These are phyloP conservation scores for Enchytraeus crypticus DNA, from an alignment of 2,888 invertebrate species.

Conservation along the genomic window DNA sequence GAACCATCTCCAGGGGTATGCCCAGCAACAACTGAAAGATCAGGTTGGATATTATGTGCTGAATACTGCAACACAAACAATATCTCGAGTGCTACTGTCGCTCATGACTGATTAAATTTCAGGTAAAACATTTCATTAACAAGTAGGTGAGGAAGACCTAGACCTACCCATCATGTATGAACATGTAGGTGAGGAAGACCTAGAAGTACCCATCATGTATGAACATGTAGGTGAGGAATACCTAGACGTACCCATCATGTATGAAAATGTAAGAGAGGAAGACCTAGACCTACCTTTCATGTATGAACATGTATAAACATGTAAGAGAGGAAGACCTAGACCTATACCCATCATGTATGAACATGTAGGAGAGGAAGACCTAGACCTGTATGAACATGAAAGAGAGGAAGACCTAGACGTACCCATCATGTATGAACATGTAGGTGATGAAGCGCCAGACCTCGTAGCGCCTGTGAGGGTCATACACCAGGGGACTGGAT, in stretches of 20 bases:
- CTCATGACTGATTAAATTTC: too few species aligned
- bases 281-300: conserved; percentile 87
- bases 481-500: conserved; percentile 73
- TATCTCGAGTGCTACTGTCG: not conserved
- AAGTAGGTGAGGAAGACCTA: too few species aligned
- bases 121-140: too few species aligned
- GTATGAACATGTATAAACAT: too few species aligned
- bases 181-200: conserved; percentile 90
- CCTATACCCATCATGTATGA: conserved; percentile 78
- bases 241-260: conserved; percentile 64
- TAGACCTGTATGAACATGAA: too few species aligned
- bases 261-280: conserved; percentile 92
- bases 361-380: conserved; percentile 90
- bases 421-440: conserved; percentile 89
- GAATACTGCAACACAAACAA: conserved; percentile 55
- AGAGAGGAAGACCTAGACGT: too few species aligned
- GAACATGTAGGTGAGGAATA: too few species aligned
- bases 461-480: conserved; percentile 74
- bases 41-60: conserved; percentile 82
- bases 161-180: conserved; percentile 76
- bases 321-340: too few species aligned
- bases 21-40: conserved; percentile 85
- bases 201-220: too few species aligned
- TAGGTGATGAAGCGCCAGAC: conserved; percentile 89
- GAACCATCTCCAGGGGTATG: conserved; percentile 89